A percentile compares a stretch with the other conserved stretches of the same genome.
phyloP scores from a whole-genome alignment of 2,888 invertebrate genomes.

The Idaea aversata region DNA sequence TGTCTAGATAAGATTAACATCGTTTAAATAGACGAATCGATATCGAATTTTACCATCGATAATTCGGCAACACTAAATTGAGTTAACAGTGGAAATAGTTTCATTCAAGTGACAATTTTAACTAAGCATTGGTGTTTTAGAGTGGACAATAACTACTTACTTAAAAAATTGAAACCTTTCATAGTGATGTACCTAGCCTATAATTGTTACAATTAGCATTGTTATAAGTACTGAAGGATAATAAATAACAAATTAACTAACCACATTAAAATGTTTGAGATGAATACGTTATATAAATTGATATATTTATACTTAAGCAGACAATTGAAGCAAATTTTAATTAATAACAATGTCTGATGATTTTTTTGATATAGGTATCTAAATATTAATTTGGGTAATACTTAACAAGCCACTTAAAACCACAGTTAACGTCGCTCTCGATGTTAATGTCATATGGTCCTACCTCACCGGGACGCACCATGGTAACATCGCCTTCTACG shows the following conservation, averaged over 20 bases:
- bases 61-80: conserved; percentile 12
- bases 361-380: too few species aligned
- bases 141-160: conserved; percentile 20
- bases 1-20: neutral
- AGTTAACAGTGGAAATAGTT: conserved; percentile 26
- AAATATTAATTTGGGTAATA: neutral
- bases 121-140: conserved; percentile 24
- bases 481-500: too few species aligned
- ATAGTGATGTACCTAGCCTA: neutral
- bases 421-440: neutral
- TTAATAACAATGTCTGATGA: neutral
- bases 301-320: neutral
- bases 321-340: neutral
- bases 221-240: neutral
- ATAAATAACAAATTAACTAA: neutral
- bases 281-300: neutral
- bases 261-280: too few species aligned
- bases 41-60: neutral
- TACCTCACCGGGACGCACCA: too few species aligned
- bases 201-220: neutral
- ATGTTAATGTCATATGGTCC: neutral
- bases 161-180: neutral
- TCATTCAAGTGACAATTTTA: conserved; percentile 15
- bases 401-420: neutral
- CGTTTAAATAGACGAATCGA: neutral